Conservation (phyloP, 2,888 invertebrate genomes). For the Biston betularia region DNA sequence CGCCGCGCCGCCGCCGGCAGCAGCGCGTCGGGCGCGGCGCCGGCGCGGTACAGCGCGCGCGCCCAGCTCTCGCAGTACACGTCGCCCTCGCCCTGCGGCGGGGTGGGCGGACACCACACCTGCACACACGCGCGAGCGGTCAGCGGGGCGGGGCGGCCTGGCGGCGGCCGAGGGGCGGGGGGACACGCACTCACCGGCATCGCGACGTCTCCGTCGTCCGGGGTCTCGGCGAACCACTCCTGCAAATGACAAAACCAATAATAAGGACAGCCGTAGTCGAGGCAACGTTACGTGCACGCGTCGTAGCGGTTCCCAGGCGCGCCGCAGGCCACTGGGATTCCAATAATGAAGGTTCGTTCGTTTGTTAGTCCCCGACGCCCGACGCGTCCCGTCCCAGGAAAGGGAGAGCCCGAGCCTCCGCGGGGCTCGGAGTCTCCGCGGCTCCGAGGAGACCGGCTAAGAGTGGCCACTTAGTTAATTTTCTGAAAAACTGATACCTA, state of each 20-base stretch:
- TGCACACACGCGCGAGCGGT: slow-evolving; percentile 64
- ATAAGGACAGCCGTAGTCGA: neutral
- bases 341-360: no score
- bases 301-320: no score
- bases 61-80: slow-evolving; percentile 95
- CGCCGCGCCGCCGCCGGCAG: slow-evolving; percentile 86
- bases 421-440: no score
- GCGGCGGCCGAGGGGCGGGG: neutral
- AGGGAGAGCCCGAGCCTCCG: no score
- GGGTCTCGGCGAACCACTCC: slow-evolving; percentile 92
- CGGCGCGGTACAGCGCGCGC: slow-evolving; percentile 93
- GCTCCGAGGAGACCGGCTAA: no score
- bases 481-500: no score
- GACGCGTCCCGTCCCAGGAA: no score
- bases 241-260: slow-evolving; percentile 68
- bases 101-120: slow-evolving; percentile 99
- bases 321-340: no score
- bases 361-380: no score
- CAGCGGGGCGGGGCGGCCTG: neutral
- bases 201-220: slow-evolving; percentile 89
- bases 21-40: slow-evolving; percentile 89
- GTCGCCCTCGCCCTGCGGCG: slow-evolving; percentile 97
- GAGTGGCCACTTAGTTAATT: no score
- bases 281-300: no score
- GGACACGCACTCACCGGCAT: slow-evolving; percentile 89